Conservation (phyloP, 2,113 vertebrate species). For the Cervus canadensis region DNA sequence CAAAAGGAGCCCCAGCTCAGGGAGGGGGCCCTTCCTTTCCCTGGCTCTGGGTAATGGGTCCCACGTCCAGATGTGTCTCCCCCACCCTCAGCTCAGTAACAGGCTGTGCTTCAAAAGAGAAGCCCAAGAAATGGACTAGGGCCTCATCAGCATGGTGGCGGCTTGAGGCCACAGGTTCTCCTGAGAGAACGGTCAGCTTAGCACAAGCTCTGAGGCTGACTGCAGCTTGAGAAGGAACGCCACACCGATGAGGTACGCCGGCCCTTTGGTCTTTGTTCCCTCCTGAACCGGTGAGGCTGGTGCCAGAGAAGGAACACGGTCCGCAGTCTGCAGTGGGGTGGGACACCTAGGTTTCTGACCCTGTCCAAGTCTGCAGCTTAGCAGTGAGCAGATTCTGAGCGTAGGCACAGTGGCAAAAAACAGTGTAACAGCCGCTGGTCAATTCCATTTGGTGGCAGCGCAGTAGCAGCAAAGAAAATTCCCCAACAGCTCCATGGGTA, state of each 20-base stretch:
- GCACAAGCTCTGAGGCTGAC: background rate
- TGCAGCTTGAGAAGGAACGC: background rate
- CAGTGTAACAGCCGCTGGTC: constrained; percentile 87
- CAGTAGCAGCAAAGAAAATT: constrained; percentile 83
- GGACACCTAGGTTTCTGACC: constrained; percentile 13
- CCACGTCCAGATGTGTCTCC: background rate
- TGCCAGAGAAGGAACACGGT: background rate
- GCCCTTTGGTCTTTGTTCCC: background rate
- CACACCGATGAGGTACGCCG: background rate
- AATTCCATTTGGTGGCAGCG: constrained; percentile 82
- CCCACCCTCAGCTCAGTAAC: background rate
- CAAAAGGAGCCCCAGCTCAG: background rate
- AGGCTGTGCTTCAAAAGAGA: constrained; percentile 51
- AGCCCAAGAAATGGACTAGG: background rate
- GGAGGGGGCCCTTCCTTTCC: background rate
- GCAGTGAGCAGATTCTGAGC: constrained; percentile 84
- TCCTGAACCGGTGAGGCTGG: background rate
- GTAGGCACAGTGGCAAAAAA: constrained; percentile 96
- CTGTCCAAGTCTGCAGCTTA: constrained; percentile 84
- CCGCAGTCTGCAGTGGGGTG: background rate
- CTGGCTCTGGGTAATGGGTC: background rate
- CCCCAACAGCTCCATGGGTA: constrained; percentile 72
- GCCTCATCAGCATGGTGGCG: background rate
- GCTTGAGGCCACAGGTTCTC: background rate
- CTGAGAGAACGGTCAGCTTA: background rate